These are phyloP conservation scores for Xiphydria camelus DNA, from an alignment of 2,888 invertebrate species.

Conservation along the genomic window DNA sequence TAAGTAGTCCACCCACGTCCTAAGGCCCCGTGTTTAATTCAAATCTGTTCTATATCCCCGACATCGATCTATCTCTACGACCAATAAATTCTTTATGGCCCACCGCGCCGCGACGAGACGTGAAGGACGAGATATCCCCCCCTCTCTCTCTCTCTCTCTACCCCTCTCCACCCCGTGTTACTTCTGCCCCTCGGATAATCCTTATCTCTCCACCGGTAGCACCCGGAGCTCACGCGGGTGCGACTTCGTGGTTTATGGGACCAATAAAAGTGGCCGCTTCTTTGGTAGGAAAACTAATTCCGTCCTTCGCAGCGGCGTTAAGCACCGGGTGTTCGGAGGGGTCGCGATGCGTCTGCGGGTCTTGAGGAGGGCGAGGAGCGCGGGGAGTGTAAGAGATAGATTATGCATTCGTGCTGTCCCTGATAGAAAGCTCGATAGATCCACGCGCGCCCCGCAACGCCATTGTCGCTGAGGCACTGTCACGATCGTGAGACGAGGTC, in stretches of 20 bases:
- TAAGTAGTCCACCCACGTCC: slow-evolving; percentile 40
- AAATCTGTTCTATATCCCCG: slow-evolving; percentile 22
- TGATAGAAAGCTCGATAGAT: slow-evolving; percentile 23
- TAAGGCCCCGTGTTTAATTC: slow-evolving; percentile 24
- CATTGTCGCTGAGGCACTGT: too few species aligned
- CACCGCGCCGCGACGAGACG: not conserved
- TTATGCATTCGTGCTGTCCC: slow-evolving; percentile 18
- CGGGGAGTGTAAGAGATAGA: slow-evolving; percentile 7
- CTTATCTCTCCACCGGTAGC: slow-evolving; percentile 15
- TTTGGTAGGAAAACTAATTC: slow-evolving; percentile 12
- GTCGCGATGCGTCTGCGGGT: not conserved
- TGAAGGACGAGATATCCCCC: too few species aligned
- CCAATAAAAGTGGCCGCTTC: slow-evolving; percentile 8
- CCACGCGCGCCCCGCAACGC: slow-evolving; percentile 5
- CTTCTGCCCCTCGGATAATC: slow-evolving; percentile 17
- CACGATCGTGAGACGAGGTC: too few species aligned
- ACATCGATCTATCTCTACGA: slow-evolving; percentile 18
- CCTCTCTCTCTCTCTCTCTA: too few species aligned
- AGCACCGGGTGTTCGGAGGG: too few species aligned
- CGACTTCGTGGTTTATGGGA: slow-evolving; percentile 8
- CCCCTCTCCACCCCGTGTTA: too few species aligned
- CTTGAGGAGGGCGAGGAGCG: not conserved
- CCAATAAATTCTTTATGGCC: slow-evolving; percentile 6
- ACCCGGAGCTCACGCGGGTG: too few species aligned
- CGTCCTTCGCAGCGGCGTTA: slow-evolving; percentile 4